Conservation (phyloP, 1,140 invertebrate species). For the Stenopsyche tienmushanensis region DNA sequence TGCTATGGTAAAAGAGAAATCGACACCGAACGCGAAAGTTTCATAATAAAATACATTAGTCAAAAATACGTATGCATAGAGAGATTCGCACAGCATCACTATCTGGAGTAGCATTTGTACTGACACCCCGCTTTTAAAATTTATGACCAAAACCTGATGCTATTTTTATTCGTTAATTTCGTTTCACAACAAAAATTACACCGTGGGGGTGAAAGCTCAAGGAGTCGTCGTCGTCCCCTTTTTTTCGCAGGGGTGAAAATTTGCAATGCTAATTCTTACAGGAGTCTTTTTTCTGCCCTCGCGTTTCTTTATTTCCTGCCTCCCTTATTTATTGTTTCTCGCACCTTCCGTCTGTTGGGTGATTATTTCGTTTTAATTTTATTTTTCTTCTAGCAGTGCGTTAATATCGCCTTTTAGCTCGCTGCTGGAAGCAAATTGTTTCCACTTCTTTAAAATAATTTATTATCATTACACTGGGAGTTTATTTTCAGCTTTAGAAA, state of each 20-base stretch:
- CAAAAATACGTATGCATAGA: too few relatives aligned
- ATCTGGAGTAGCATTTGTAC: too few relatives aligned
- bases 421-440: neutral
- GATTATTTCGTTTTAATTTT: constrained; percentile 41
- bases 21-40: too few relatives aligned
- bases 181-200: constrained; percentile 38
- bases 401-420: neutral
- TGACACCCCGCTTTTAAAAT: constrained; percentile 12
- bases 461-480: too few relatives aligned
- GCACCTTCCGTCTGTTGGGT: constrained; percentile 28
- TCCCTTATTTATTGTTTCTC: constrained; percentile 39
- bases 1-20: too few relatives aligned
- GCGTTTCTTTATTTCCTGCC: constrained; percentile 29
- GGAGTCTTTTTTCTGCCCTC: constrained; percentile 5
- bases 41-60: too few relatives aligned
- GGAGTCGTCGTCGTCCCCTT: constrained; percentile 8
- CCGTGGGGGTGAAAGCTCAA: constrained; percentile 16
- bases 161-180: constrained; percentile 43
- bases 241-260: constrained; percentile 18
- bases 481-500: too few relatives aligned
- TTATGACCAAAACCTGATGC: constrained; percentile 40
- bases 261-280: constrained; percentile 38
- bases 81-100: too few relatives aligned
- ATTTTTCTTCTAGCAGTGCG: constrained; percentile 20
- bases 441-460: too few relatives aligned